These are phyloP conservation scores for Leptinotarsa defecta DNA, from an alignment of 1,140 invertebrate genomes.

Conservation along the genomic window DNA sequence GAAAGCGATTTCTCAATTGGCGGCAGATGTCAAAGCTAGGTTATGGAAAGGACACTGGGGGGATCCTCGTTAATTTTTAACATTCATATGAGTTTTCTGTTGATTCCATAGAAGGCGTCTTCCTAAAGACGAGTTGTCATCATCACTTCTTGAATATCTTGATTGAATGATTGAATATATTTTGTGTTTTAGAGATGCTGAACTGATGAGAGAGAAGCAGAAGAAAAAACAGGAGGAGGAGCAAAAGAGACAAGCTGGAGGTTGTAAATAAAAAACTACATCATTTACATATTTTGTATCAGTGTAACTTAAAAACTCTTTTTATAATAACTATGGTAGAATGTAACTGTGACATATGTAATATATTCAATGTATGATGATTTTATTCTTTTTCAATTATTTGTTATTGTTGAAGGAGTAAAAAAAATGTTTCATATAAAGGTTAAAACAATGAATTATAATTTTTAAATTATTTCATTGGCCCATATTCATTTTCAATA, in stretches of 20 bases:
- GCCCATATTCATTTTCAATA: too few relatives aligned
- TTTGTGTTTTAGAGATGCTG: constrained; percentile 26
- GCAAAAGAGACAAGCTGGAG: background rate
- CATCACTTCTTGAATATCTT: constrained; percentile 3
- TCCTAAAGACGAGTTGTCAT: background rate
- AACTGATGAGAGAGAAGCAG: constrained; percentile 27
- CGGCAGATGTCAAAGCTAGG: too few relatives aligned
- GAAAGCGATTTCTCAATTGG: too few relatives aligned
- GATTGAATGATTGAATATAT: background rate
- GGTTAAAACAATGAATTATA: too few relatives aligned
- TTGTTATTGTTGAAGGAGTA: background rate
- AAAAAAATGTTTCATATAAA: background rate
- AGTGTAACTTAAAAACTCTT: background rate
- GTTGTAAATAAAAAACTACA: constrained; percentile 17
- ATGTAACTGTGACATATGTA: constrained; percentile 11
- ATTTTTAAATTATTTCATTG: too few relatives aligned
- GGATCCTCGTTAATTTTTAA: background rate
- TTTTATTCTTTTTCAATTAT: background rate
- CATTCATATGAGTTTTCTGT: background rate
- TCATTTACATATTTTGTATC: background rate
- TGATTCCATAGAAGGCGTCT: too few relatives aligned
- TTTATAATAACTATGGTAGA: constrained; percentile 9
- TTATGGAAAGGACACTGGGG: too few relatives aligned
- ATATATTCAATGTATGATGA: constrained; percentile 6
- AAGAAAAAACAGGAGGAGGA: constrained; percentile 20